Evolutionary conservation across 2,888 invertebrate species (phyloP).

Genomic region (Hypomecis punctinalis): DNA sequence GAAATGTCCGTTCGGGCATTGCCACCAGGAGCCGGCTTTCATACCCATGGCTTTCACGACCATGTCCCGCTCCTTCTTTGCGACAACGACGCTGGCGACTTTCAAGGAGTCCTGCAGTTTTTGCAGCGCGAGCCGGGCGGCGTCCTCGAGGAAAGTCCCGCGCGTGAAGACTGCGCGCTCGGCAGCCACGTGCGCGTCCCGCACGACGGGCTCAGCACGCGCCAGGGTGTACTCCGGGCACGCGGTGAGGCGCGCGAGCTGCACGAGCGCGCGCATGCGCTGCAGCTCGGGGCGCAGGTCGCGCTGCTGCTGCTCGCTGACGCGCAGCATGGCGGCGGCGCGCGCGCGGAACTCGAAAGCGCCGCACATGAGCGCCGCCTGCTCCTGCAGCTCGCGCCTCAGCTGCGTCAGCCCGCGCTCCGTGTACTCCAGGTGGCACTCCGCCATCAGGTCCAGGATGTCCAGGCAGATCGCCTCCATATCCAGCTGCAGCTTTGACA

Average conservation of each 20-base stretch:
- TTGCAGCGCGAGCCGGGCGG: constrained; percentile 51
- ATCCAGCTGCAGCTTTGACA: constrained; percentile 58
- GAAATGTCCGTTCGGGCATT: constrained; percentile 88
- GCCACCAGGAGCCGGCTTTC: constrained; percentile 87
- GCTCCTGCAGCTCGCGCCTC: constrained; percentile 45
- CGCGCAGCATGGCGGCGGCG: constrained; percentile 52
- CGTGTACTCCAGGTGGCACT: constrained; percentile 53
- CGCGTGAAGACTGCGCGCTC: constrained; percentile 27
- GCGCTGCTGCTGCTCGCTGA: constrained; percentile 70
- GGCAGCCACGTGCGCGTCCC: constrained; percentile 30
- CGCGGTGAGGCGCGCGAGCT: constrained; percentile 56
- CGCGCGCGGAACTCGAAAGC: constrained; percentile 48
- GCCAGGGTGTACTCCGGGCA: constrained; percentile 39
- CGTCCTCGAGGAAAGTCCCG: constrained; percentile 53
- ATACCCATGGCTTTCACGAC: constrained; percentile 71
- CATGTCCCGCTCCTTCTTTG: constrained; percentile 72
- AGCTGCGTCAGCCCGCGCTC: constrained; percentile 38
- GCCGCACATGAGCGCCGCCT: constrained; percentile 53
- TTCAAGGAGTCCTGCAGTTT: constrained; percentile 57
- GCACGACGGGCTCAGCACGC: constrained; percentile 42
- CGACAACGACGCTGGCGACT: constrained; percentile 50
- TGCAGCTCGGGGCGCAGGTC: constrained; percentile 68
- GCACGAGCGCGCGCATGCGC: constrained; percentile 62
- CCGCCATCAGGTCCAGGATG: constrained; percentile 60
- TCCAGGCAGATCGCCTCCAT: constrained; percentile 59